A percentile compares a stretch with the other conserved stretches of the same genome.
These are phyloP conservation scores for Nycteola revayana DNA, from an alignment of 2,888 invertebrate genomes.

Conservation along the genomic window DNA sequence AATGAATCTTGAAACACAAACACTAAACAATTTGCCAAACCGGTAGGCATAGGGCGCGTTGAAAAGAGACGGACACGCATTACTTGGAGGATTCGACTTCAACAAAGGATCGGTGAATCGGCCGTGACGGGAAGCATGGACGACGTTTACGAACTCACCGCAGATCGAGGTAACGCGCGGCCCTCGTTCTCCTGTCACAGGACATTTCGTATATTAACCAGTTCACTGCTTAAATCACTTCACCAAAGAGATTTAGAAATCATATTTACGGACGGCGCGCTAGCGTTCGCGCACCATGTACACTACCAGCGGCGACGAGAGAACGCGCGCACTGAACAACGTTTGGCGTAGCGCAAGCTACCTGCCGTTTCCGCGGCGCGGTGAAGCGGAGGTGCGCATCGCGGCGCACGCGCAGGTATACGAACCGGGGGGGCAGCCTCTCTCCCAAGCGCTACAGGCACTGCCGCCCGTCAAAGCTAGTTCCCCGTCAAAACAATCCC, in stretches of 20 bases:
- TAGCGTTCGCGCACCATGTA: slow-evolving; percentile 69
- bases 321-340: slow-evolving; percentile 78
- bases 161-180: slow-evolving; percentile 78
- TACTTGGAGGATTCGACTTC: slow-evolving; percentile 71
- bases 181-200: slow-evolving; percentile 79
- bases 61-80: slow-evolving; percentile 73
- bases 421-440: slow-evolving; percentile 44
- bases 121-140: slow-evolving; percentile 64
- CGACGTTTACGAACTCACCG: slow-evolving; percentile 71
- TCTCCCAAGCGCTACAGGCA: slow-evolving; percentile 42
- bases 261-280: slow-evolving; percentile 65
- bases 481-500: slow-evolving; percentile 50
- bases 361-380: slow-evolving; percentile 72
- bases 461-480: slow-evolving; percentile 27
- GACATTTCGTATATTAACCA: slow-evolving; percentile 71
- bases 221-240: slow-evolving; percentile 68
- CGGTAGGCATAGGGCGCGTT: slow-evolving; percentile 59
- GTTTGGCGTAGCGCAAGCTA: slow-evolving; percentile 61
- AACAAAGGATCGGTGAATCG: slow-evolving; percentile 67
- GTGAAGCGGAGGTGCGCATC: slow-evolving; percentile 77
- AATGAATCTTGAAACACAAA: slow-evolving; percentile 40
- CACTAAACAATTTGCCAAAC: slow-evolving; percentile 49
- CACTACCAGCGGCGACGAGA: slow-evolving; percentile 79
- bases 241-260: slow-evolving; percentile 64
- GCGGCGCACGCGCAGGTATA: slow-evolving; percentile 72